Evolutionary conservation across 2,888 invertebrate genomes (phyloP).

Genomic region (Criorhina ranunculi): DNA sequence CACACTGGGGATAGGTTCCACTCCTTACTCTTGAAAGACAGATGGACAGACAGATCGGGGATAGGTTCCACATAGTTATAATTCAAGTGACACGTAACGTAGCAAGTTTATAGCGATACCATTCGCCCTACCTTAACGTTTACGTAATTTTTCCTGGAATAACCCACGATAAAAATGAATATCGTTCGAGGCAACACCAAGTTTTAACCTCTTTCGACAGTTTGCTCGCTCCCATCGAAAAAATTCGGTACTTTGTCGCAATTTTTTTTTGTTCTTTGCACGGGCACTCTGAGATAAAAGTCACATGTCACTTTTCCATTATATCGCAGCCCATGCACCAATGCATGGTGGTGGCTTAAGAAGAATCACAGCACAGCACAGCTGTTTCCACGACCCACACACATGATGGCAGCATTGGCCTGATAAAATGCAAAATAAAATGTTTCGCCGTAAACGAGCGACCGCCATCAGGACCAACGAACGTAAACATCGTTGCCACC

Average conservation of each 20-base stretch:
- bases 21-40: too few relatives aligned
- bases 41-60: too few relatives aligned
- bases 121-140: too few relatives aligned
- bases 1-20: too few relatives aligned
- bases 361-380: conserved; percentile 29
- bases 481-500: conserved; percentile 64
- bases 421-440: conserved; percentile 45
- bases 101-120: too few relatives aligned
- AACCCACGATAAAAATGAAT: too few relatives aligned
- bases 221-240: background rate
- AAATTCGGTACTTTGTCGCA: background rate
- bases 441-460: conserved; percentile 5
- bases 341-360: conserved; percentile 10
- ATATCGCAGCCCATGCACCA: background rate
- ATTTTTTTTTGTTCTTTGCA: background rate
- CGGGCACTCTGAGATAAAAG: conserved; percentile 54
- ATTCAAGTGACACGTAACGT: too few relatives aligned
- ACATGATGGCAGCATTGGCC: conserved; percentile 23
- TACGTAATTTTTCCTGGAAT: too few relatives aligned
- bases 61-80: too few relatives aligned
- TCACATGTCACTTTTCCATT: conserved; percentile 69
- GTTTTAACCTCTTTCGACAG: background rate
- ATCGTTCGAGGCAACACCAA: too few relatives aligned
- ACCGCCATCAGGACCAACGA: conserved; percentile 39
- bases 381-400: conserved; percentile 48